Evolutionary conservation across 2,888 invertebrate genomes (phyloP).

Genomic region (Patella pellucida): DNA sequence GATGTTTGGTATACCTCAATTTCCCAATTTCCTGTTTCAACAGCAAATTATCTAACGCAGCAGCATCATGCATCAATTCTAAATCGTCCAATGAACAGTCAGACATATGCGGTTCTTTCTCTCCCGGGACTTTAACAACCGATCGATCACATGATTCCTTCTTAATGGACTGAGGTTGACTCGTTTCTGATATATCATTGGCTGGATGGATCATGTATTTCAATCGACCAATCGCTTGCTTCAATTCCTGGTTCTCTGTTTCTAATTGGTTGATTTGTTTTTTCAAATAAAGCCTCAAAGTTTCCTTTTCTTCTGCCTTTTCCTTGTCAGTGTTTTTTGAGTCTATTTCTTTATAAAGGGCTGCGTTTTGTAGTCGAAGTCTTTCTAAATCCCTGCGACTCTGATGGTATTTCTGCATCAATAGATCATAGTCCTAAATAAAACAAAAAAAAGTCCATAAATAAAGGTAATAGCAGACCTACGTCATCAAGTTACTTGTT

Average conservation of each 20-base stretch:
- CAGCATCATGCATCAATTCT: background rate
- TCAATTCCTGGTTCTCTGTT: conserved; percentile 19
- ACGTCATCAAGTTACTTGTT: too few relatives aligned
- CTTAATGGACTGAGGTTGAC: background rate
- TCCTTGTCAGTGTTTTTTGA: background rate
- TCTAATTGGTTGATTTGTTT: conserved; percentile 20
- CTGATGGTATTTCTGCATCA: background rate
- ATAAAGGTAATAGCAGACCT: too few relatives aligned
- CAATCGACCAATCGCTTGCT: conserved; percentile 13
- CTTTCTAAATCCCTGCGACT: background rate
- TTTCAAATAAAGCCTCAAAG: background rate
- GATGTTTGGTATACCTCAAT: conserved; percentile 13
- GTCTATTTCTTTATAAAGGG: background rate
- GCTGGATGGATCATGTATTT: background rate
- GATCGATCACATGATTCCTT: conserved; percentile 9
- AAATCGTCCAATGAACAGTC: background rate
- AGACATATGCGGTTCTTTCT: background rate
- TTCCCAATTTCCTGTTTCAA: conserved; percentile 20
- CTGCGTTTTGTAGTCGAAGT: background rate
- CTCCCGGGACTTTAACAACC: background rate
- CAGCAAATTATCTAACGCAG: background rate
- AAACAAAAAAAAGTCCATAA: too few relatives aligned
- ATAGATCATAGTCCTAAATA: too few relatives aligned
- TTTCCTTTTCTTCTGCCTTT: background rate
- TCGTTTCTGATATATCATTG: background rate